Percentiles rank a stretch among this genome's conserved stretches.
Evolutionary conservation across 2,797 vertebrate genomes (phyloP).

Genomic region (Chaetophractus vellerosus): DNA sequence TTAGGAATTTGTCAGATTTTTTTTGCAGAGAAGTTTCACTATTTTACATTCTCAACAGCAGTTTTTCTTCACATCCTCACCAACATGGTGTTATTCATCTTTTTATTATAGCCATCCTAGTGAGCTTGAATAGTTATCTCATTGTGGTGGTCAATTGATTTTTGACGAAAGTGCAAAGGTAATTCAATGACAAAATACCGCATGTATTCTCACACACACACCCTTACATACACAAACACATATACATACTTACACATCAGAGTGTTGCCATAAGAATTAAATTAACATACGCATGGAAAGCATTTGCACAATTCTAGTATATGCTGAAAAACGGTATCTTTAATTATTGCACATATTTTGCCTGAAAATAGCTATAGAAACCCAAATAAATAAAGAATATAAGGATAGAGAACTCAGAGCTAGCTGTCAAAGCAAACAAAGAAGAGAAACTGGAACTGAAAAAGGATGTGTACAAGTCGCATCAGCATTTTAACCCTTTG

Average conservation of each 20-base stretch:
- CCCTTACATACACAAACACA: background rate
- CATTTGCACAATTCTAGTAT: background rate
- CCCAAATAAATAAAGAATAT: background rate
- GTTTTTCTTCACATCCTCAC: background rate
- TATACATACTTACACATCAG: background rate
- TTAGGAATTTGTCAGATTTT: background rate
- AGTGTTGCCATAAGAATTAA: background rate
- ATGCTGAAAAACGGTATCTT: background rate
- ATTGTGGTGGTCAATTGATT: background rate
- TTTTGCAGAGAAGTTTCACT: background rate
- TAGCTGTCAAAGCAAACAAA: background rate
- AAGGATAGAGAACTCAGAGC: background rate
- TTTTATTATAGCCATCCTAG: background rate
- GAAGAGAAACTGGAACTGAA: background rate
- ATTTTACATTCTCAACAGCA: background rate
- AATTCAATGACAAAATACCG: background rate
- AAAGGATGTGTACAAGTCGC: background rate
- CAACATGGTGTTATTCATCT: too few species aligned
- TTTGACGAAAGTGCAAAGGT: background rate
- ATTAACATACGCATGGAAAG: background rate
- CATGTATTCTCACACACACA: background rate
- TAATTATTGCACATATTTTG: background rate
- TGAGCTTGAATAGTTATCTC: background rate
- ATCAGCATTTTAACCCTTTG: background rate
- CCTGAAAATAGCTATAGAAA: background rate